Evolutionary conservation across 2,797 vertebrate genomes (phyloP).

Genomic region (Peromyscus melanophrys): DNA sequence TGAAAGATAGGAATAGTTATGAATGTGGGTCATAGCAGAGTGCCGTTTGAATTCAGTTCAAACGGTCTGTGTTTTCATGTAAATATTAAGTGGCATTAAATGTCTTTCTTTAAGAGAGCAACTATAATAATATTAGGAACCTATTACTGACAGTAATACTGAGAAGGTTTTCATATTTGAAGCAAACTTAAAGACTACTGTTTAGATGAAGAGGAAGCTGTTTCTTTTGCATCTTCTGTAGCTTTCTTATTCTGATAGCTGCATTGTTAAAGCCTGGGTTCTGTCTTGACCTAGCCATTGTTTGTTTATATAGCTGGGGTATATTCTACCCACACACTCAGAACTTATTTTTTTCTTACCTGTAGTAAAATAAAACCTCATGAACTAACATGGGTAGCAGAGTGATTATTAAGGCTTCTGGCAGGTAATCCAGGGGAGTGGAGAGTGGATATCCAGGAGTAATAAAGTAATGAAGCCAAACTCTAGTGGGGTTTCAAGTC

Average conservation of each 20-base stretch:
- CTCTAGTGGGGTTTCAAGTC: slow-evolving; percentile 17
- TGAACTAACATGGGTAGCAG: not conserved
- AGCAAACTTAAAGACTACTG: slow-evolving; percentile 47
- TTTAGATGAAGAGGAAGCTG: slow-evolving; percentile 54
- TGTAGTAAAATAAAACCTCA: slow-evolving; percentile 52
- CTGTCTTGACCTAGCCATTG: slow-evolving; percentile 70
- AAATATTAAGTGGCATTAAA: slow-evolving; percentile 41
- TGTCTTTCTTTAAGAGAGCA: slow-evolving; percentile 31
- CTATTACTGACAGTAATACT: slow-evolving; percentile 5
- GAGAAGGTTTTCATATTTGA: slow-evolving; percentile 38
- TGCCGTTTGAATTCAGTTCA: slow-evolving; percentile 44
- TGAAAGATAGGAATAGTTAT: slow-evolving; percentile 32
- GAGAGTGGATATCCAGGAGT: not conserved
- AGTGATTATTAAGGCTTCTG: slow-evolving; percentile 22
- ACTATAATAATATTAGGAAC: slow-evolving; percentile 55
- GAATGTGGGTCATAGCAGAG: slow-evolving; percentile 25
- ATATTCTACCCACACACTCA: slow-evolving; percentile 59
- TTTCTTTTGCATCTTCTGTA: slow-evolving; percentile 16
- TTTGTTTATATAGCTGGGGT: slow-evolving; percentile 69
- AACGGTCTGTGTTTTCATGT: slow-evolving; percentile 51
- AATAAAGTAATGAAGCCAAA: slow-evolving; percentile 36
- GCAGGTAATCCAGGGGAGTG: slow-evolving; percentile 8
- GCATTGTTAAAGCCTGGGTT: slow-evolving; percentile 74
- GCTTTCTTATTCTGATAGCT: slow-evolving; percentile 67
- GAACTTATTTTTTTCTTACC: slow-evolving; percentile 54